phyloP scores from a whole-genome alignment of 2,797 vertebrate species.

The Petrocephalus schoutedeni region DNA sequence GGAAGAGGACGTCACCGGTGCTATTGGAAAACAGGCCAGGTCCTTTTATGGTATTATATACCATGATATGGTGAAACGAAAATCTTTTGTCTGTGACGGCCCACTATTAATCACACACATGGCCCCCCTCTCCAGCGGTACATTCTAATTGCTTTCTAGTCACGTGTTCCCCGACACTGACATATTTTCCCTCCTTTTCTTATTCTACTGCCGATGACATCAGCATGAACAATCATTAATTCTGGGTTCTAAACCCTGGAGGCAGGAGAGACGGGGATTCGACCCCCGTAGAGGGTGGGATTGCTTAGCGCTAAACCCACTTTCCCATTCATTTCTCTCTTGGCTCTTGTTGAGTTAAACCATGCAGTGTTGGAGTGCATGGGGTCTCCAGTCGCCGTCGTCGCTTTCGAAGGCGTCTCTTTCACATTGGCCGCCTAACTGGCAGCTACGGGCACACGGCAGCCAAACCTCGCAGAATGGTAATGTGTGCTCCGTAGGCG shows the following conservation, averaged over 20 bases:
- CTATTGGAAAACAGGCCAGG: neutral
- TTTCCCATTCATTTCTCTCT: neutral
- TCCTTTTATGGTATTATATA: neutral
- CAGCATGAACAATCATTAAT: neutral
- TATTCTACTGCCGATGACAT: neutral
- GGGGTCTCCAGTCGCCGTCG: neutral
- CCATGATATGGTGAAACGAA: neutral
- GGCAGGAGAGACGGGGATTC: neutral
- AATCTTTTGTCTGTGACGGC: neutral
- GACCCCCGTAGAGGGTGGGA: neutral
- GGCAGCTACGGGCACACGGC: neutral
- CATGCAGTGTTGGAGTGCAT: neutral
- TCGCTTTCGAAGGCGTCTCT: neutral
- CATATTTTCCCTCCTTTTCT: neutral
- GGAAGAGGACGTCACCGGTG: neutral
- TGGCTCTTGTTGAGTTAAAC: neutral
- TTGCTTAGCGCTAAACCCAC: neutral
- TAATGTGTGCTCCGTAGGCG: neutral
- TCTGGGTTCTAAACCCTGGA: neutral
- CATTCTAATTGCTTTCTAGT: neutral
- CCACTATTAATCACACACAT: neutral
- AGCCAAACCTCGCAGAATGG: neutral
- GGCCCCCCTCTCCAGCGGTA: neutral
- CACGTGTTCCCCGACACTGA: neutral
- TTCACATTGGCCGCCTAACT: neutral